These are phyloP conservation scores for Alcedo atthis DNA, from an alignment of 2,797 vertebrate species.

Conservation along the genomic window DNA sequence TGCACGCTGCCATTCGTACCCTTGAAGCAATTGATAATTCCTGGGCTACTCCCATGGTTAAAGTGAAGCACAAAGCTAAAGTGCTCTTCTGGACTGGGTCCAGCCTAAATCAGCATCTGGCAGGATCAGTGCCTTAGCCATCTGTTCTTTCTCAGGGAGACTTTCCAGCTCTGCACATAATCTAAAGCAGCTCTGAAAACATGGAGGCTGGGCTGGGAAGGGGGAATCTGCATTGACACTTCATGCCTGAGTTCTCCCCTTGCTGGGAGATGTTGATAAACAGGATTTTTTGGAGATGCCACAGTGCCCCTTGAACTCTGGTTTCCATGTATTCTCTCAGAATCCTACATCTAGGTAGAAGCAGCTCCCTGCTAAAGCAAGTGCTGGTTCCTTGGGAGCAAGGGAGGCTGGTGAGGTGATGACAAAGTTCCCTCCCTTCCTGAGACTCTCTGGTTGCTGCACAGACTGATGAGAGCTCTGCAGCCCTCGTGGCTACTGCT, in stretches of 20 bases:
- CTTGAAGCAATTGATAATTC: background rate
- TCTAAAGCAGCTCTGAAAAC: constrained; percentile 31
- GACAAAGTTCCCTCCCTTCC: background rate
- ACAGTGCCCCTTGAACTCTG: background rate
- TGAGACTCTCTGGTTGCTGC: background rate
- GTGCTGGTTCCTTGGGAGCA: background rate
- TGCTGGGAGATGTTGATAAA: constrained; percentile 7
- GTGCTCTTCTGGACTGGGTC: constrained; percentile 29
- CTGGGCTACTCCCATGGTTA: background rate
- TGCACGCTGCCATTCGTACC: background rate
- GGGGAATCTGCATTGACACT: background rate
- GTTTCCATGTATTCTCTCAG: background rate
- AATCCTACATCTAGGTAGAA: background rate
- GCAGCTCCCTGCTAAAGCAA: background rate
- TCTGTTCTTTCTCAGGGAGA: constrained; percentile 64
- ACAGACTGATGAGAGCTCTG: background rate
- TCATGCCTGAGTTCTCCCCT: background rate
- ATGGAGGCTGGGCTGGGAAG: constrained; percentile 10
- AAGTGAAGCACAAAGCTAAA: constrained; percentile 28
- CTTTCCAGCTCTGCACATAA: constrained; percentile 46
- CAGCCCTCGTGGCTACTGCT: background rate
- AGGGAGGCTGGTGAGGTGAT: background rate
- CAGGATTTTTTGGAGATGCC: background rate
- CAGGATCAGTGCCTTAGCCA: constrained; percentile 43
- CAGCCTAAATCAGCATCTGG: constrained; percentile 57